Base-by-base conservation (phyloP, 2,888 invertebrate species). In the Drosophila aldrichi region DNA sequence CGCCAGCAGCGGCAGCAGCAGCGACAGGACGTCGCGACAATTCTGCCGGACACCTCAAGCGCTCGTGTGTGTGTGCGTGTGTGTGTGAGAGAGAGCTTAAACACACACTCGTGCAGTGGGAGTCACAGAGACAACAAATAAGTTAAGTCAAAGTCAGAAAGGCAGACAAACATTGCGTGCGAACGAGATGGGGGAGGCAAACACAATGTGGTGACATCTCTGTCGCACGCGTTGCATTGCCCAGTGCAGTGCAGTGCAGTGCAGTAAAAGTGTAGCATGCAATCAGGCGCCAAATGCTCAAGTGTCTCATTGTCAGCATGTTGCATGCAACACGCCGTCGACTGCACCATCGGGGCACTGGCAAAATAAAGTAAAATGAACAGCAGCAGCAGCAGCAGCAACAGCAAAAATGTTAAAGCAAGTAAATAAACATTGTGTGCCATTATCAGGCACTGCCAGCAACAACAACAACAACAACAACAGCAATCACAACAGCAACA, bases 271-370 rank as follows among this genome's bases (percentile, higher is more conserved):
- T 80, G 76, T 81, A 60, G 84, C 79, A 88, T 70, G 84, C 87
- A 86, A 86, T 81, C 89, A 83, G 84, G 87, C 89, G 84, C 87
- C 84, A 84, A 84, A 79, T 86, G 89, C 84, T 85, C 86, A 80
- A 88, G 88, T 84, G 84, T 88, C 88, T 80, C 84, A 82, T 82
- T 88, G 84, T 82, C 88, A 84, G 84, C 80, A 73, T 85, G 81
- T 78, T 88, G 84, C 84, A 86, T 84, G 86, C 74, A 75, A 67
- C 70, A 73, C 81, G 56, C 68, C 65, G 57, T 54, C 52, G 44
- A n/a, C 43, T 61, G 48, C 72, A 61, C 57, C 77, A 59, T 34
- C 62, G 63, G 18, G 49, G 56, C 67, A 57, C 65, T 63, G 73
- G 41, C 32, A 81, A 72, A 74, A 76, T 73, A 74, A 74, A 79